Percentiles rank a stretch among this genome's conserved stretches.
Conservation (phyloP, 2,888 invertebrate genomes). For the Leptinotarsa haldemani region DNA sequence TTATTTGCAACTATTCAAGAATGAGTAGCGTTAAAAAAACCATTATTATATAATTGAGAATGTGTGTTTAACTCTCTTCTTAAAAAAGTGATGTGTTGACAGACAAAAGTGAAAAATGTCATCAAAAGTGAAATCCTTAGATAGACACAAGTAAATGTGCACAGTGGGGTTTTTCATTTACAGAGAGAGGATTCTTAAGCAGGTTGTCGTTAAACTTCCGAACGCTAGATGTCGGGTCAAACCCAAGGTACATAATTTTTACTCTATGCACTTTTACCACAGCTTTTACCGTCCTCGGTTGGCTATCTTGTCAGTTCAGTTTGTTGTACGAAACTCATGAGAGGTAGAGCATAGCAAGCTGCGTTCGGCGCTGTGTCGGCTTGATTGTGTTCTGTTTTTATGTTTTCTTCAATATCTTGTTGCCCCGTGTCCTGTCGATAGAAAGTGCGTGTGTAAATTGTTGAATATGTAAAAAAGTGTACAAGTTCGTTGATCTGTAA, state of each 20-base stretch:
- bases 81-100: no score
- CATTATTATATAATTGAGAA: no score
- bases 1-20: no score
- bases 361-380: slow-evolving; percentile 54
- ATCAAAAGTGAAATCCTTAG: no score
- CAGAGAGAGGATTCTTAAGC: no score
- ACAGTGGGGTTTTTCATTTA: no score
- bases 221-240: slow-evolving; percentile 30
- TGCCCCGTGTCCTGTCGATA: slow-evolving; percentile 42
- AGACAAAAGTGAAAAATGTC: no score
- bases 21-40: no score
- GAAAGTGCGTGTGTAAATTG: slow-evolving; percentile 42
- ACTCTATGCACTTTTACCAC: slow-evolving; percentile 34
- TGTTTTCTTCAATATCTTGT: slow-evolving; percentile 49
- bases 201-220: background rate
- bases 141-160: no score
- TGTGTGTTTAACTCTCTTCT: no score
- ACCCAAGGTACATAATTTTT: slow-evolving; percentile 23
- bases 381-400: slow-evolving; percentile 61
- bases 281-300: slow-evolving; percentile 29
- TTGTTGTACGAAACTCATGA: slow-evolving; percentile 55
- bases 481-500: slow-evolving; percentile 30
- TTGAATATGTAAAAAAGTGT: slow-evolving; percentile 48
- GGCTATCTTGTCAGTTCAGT: slow-evolving; percentile 43
- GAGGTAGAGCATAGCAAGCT: slow-evolving; percentile 61